These are phyloP conservation scores for Heteropelma amictum DNA, from an alignment of 2,888 invertebrate species.

Conservation along the genomic window DNA sequence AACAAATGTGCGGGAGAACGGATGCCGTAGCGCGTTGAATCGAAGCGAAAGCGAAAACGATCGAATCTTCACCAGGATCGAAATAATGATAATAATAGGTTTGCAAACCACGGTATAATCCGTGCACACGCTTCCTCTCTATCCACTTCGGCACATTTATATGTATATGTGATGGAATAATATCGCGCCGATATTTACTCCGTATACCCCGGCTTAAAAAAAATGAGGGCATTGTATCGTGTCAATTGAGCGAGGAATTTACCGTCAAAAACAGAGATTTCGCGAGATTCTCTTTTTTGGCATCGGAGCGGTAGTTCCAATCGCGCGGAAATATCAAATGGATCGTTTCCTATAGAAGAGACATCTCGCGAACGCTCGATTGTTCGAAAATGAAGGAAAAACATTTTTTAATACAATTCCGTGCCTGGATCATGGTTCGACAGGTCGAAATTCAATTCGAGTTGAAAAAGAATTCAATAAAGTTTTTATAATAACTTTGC, in stretches of 20 bases:
- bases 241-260: neutral
- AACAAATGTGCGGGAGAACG: slow-evolving; percentile 18
- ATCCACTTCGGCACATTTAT: neutral
- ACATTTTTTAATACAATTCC: too few species aligned
- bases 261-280: neutral
- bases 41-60: slow-evolving; percentile 58
- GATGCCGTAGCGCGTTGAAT: slow-evolving; percentile 19
- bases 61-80: slow-evolving; percentile 56
- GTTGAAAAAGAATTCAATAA: too few species aligned
- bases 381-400: too few species aligned
- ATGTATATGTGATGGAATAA: too few species aligned
- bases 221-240: neutral
- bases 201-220: neutral
- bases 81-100: slow-evolving; percentile 67
- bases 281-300: too few species aligned
- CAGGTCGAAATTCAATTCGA: too few species aligned
- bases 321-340: too few species aligned
- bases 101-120: neutral
- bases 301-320: too few species aligned
- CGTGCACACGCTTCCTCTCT: neutral
- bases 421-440: too few species aligned
- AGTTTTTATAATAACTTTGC: too few species aligned
- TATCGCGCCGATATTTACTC: neutral
- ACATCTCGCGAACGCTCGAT: too few species aligned
- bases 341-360: too few species aligned